phyloP scores from a whole-genome alignment of 2,888 invertebrate species.

The Dynastes hyllus region DNA sequence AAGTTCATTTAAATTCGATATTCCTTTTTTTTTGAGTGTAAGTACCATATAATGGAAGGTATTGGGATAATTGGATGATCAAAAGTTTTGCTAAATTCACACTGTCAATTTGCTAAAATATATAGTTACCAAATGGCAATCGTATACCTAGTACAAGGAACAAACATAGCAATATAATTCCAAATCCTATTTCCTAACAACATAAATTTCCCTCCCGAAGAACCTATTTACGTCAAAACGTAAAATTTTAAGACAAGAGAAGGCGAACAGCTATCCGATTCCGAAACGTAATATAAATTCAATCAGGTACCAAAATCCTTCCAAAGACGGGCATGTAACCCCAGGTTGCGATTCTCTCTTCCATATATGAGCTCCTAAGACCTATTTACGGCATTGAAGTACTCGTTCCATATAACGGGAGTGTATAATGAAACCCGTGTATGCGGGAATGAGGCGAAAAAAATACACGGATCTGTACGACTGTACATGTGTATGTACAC shows the following conservation, averaged over 20 bases:
- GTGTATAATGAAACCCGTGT: not conserved
- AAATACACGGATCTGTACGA: too few species aligned
- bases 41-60: too few species aligned
- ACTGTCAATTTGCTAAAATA: too few species aligned
- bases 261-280: conserved; percentile 51
- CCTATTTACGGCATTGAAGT: conserved; percentile 49
- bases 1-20: too few species aligned
- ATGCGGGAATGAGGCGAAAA: too few species aligned
- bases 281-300: conserved; percentile 63
- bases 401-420: not conserved
- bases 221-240: conserved; percentile 29
- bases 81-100: too few species aligned
- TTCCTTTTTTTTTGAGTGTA: too few species aligned
- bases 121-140: too few species aligned
- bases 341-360: conserved; percentile 56
- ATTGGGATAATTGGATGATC: too few species aligned
- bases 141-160: too few species aligned
- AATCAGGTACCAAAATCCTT: conserved; percentile 67
- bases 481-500: not conserved
- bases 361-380: conserved; percentile 48
- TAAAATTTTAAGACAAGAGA: conserved; percentile 39
- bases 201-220: not conserved
- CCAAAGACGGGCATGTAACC: conserved; percentile 64
- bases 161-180: too few species aligned
- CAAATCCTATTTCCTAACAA: not conserved